phyloP scores from a whole-genome alignment of 2,113 vertebrate genomes.

The Pelodiscus sinensis region DNA sequence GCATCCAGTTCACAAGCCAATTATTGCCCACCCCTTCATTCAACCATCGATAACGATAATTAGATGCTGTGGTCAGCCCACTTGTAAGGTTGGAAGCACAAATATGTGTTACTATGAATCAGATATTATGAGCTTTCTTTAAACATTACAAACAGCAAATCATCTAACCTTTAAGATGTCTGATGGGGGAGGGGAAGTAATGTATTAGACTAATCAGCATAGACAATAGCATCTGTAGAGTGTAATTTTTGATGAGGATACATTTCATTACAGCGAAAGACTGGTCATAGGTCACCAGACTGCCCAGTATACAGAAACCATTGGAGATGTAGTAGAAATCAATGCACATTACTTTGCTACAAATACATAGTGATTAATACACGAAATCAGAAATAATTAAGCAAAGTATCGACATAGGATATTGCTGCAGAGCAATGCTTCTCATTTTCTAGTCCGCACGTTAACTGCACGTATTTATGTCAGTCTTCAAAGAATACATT shows the following conservation, averaged over 20 bases:
- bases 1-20: too few relatives aligned
- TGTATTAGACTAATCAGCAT: background rate
- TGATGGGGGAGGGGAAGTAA: background rate
- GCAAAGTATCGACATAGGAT: fast-evolving
- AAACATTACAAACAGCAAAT: background rate
- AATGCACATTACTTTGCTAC: background rate
- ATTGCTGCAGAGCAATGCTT: fast-evolving
- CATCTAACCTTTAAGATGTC: background rate
- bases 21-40: too few relatives aligned
- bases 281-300: background rate
- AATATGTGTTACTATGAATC: background rate
- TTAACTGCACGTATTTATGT: background rate
- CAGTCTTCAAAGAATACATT: background rate
- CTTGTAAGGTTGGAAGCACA: background rate
- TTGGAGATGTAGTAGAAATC: background rate
- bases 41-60: background rate
- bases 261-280: background rate
- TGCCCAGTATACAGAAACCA: background rate
- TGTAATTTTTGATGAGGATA: background rate
- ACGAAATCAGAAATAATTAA: background rate
- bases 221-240: background rate
- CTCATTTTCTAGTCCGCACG: background rate
- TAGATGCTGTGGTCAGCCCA: background rate
- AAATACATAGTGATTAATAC: background rate
- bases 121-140: background rate